Percentiles rank a stretch among this genome's conserved stretches.
These are phyloP conservation scores for Bombus fervidus DNA, from an alignment of 1,140 invertebrate genomes.

Conservation along the genomic window DNA sequence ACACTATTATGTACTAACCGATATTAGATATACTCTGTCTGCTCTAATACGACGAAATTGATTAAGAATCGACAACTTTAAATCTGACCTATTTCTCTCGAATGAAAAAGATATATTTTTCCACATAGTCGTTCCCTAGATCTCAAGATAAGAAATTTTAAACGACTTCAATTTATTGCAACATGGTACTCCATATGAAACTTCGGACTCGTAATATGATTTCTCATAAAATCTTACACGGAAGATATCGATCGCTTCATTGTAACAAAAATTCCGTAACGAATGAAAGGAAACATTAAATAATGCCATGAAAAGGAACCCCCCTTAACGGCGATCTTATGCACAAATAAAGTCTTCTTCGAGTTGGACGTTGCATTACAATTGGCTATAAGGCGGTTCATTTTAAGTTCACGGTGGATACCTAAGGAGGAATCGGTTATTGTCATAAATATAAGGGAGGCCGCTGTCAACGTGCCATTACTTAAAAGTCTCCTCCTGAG, in stretches of 20 bases:
- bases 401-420: conserved; percentile 3
- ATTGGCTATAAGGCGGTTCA: neutral
- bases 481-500: conserved; percentile 52
- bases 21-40: too few species aligned
- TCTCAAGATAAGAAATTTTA: neutral
- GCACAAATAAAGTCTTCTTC: conserved; percentile 1
- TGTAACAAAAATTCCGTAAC: neutral
- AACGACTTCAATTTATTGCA: neutral
- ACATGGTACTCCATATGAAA: neutral
- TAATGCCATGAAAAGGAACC: neutral
- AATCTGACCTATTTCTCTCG: too few species aligned
- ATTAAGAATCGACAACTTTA: too few species aligned
- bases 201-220: neutral
- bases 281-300: neutral
- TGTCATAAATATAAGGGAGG: conserved; percentile 23
- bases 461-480: conserved; percentile 57
- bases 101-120: too few species aligned
- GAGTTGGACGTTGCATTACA: neutral
- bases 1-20: too few species aligned
- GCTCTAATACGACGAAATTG: too few species aligned
- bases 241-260: neutral
- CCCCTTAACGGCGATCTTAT: neutral
- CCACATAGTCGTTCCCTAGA: neutral
- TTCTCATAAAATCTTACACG: neutral
- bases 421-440: conserved; percentile 17